These are phyloP conservation scores for Actinernus sp. DNA, from an alignment of 92 coral and sea anemone species.

Conservation along the genomic window DNA sequence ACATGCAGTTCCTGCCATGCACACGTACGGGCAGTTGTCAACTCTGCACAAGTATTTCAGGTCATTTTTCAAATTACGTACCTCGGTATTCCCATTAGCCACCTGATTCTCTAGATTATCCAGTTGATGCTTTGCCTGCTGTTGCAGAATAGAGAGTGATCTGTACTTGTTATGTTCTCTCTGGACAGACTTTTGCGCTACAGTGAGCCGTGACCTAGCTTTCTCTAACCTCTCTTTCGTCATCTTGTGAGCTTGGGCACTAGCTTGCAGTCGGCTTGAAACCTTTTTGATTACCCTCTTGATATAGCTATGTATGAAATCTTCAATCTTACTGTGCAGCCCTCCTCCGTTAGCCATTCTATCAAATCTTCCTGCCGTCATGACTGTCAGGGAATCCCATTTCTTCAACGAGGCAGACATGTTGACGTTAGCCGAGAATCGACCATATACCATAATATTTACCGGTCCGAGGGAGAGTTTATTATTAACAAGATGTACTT, in stretches of 20 bases:
- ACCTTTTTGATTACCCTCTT: not conserved
- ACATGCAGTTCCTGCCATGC: not conserved
- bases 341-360: not conserved
- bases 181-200: not conserved
- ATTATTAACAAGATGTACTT: not conserved
- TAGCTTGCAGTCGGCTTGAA: not conserved
- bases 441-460: not conserved
- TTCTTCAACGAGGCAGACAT: not conserved
- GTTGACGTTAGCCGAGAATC: not conserved
- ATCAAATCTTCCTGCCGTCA: not conserved
- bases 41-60: not conserved
- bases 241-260: not conserved
- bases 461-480: not conserved
- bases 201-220: not conserved
- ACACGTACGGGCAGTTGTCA: not conserved
- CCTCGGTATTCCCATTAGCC: not conserved
- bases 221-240: not conserved
- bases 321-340: not conserved
- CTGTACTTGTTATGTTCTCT: not conserved
- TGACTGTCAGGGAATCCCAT: not conserved
- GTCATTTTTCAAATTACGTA: not conserved
- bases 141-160: not conserved
- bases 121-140: not conserved
- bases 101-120: not conserved
- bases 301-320: not conserved